Conservation (phyloP, 2,888 invertebrate species). For the Dolichomitus sp. region DNA sequence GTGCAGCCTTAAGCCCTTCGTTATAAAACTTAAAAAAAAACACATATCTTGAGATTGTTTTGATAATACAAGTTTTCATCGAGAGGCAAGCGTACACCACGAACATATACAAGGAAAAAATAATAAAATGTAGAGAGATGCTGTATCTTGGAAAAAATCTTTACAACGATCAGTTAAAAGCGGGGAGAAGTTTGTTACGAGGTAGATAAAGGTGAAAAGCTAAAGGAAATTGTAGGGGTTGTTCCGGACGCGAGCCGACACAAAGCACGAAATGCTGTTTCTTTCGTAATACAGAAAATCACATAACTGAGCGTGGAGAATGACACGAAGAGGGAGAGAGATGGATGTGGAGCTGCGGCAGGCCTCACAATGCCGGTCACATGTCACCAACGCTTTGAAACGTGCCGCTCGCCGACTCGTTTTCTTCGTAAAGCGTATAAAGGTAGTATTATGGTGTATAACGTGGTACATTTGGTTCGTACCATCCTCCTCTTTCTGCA, state of each 20-base stretch:
- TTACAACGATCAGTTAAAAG: slow-evolving; percentile 4
- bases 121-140: neutral
- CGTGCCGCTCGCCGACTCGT: slow-evolving; percentile 76
- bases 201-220: slow-evolving; percentile 47
- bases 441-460: slow-evolving; percentile 66
- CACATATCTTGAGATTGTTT: slow-evolving; percentile 69
- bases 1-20: slow-evolving; percentile 72
- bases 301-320: slow-evolving; percentile 72
- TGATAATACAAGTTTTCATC: slow-evolving; percentile 63
- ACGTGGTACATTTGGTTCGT: slow-evolving; percentile 47
- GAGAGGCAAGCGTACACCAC: neutral
- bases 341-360: slow-evolving; percentile 66
- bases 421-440: slow-evolving; percentile 68
- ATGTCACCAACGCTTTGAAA: slow-evolving; percentile 82
- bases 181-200: slow-evolving; percentile 9
- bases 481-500: slow-evolving; percentile 24
- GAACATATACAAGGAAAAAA: neutral
- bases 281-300: slow-evolving; percentile 79
- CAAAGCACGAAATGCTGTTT: slow-evolving; percentile 60
- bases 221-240: slow-evolving; percentile 41
- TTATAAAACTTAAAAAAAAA: slow-evolving; percentile 20
- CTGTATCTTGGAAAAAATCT: slow-evolving; percentile 3
- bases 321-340: slow-evolving; percentile 57
- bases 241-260: slow-evolving; percentile 74
- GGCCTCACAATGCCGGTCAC: slow-evolving; percentile 81